These are phyloP conservation scores for Cataglyphis hispanica DNA, from an alignment of 1,140 invertebrate species.

Conservation along the genomic window DNA sequence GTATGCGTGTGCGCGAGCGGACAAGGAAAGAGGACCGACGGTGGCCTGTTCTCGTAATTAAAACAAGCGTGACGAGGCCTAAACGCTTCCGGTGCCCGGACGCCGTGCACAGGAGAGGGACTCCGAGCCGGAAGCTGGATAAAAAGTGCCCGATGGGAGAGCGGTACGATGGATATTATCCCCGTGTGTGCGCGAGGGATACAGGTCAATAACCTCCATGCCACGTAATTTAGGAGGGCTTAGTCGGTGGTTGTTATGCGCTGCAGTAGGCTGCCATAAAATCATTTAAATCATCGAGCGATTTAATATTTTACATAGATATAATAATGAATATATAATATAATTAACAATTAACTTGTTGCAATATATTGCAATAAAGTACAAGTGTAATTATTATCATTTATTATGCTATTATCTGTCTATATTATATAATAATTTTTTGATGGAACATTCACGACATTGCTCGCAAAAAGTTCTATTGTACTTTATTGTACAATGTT, in stretches of 20 bases:
- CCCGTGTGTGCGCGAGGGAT: slow-evolving; percentile 56
- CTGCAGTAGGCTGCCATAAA: not conserved
- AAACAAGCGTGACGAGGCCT: slow-evolving; percentile 84
- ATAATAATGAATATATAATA: not conserved
- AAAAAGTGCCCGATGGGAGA: slow-evolving; percentile 71
- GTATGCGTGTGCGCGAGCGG: slow-evolving; percentile 18
- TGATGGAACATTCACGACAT: not conserved
- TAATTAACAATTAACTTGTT: too few species aligned
- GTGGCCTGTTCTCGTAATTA: slow-evolving; percentile 78
- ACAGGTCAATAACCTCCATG: slow-evolving; percentile 65
- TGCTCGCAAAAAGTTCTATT: too few species aligned
- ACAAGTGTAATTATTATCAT: not conserved
- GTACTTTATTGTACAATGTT: not conserved
- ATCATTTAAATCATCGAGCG: not conserved
- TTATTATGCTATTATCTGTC: not conserved
- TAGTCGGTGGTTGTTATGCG: not conserved
- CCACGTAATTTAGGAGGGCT: slow-evolving; percentile 6
- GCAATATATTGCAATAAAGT: not conserved
- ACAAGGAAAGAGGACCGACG: slow-evolving; percentile 49
- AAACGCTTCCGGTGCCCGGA: slow-evolving; percentile 81
- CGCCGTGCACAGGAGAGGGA: slow-evolving; percentile 59
- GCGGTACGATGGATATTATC: slow-evolving; percentile 51
- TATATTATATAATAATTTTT: not conserved
- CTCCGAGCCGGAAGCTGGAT: slow-evolving; percentile 79
- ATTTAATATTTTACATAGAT: not conserved